Evolutionary conservation across 2,888 invertebrate genomes (phyloP).

Genomic region (Caenorhabditis auriculariae): DNA sequence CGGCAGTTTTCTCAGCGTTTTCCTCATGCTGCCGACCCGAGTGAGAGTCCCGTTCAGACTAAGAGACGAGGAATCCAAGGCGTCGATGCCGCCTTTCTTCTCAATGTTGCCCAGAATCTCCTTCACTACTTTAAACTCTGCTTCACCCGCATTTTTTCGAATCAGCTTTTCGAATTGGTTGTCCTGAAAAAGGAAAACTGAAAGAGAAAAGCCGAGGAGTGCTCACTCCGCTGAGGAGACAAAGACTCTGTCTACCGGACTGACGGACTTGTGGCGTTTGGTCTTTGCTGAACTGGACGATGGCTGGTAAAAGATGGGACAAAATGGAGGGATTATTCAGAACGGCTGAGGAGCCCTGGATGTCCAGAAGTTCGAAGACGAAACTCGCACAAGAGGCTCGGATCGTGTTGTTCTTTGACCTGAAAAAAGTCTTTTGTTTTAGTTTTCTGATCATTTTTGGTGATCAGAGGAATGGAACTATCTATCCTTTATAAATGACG

Average conservation of each 20-base stretch:
- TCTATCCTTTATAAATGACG: no score
- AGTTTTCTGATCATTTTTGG: no score
- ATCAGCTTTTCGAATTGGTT: constrained; percentile 37
- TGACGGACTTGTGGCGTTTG: constrained; percentile 38
- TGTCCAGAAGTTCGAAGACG: constrained; percentile 74
- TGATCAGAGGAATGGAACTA: no score
- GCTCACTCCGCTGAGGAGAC: constrained; percentile 15
- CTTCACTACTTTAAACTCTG: constrained; percentile 26
- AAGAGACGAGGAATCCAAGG: constrained; percentile 20
- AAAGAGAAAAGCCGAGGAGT: not conserved
- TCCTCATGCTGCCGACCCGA: constrained; percentile 27
- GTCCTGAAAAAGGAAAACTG: constrained; percentile 12
- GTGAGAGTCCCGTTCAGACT: constrained; percentile 27
- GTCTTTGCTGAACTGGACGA: constrained; percentile 34
- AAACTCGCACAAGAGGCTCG: constrained; percentile 77
- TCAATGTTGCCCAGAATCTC: constrained; percentile 36
- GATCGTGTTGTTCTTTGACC: constrained; percentile 84
- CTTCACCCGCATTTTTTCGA: constrained; percentile 31
- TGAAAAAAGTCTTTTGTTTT: constrained; percentile 37
- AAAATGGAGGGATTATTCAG: constrained; percentile 24
- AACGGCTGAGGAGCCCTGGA: constrained; percentile 75
- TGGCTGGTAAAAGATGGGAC: constrained; percentile 22
- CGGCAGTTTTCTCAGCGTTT: constrained; percentile 36
- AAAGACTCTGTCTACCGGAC: constrained; percentile 32
- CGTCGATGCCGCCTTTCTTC: constrained; percentile 40